Base-by-base conservation (phyloP, 2,113 vertebrate genomes). In the Festucalex cinctus region DNA sequence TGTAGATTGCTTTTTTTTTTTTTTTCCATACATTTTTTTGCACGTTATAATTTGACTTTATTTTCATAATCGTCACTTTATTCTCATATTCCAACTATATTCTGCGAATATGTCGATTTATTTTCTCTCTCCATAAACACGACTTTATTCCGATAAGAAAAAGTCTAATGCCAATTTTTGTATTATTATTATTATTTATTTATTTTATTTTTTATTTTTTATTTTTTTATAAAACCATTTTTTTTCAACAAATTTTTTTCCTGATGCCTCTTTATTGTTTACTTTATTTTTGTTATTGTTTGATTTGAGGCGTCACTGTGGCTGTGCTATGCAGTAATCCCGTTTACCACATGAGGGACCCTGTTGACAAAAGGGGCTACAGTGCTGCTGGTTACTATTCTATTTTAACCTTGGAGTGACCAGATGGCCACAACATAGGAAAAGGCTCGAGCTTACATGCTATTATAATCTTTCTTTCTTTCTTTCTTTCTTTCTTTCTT, bases 271-370 rank as follows among this genome's bases (percentile, higher is more conserved):
- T 32, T 2, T 32, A 32, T 32, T 32, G 2, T 32, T 32, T 32
- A 32, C 28, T 32, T 32, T 32, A 32, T 32, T 32, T 32, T 32
- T 32, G 28, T 32, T 32, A 32, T 32, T 32, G 28, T 17, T 9
- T 16, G 26, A 26, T 10, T 56, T 56, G 24, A 32, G 24, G 6
- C n/a, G 1, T 56, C 54, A 22, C 13, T 20, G 39, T 9, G 10
- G 24, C 1, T 24, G 12, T 28, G 22, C 0, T 46, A 12, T 81
- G 86, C 76, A 87, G 76, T 91, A 80, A 77, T 39, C 14, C 17
- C 17, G 4, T 35, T 19, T 2, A 61, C 88, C 90, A 86, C 88
- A 75, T 37, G 83, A 69, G 85, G 88, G 59, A 80, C 46, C 62
- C 70, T 60, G 48, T 74, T 66, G 71, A 72, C 12, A 56, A 51